Percentiles rank a stretch among this genome's conserved stretches.
phyloP scores from a whole-genome alignment of 2,888 invertebrate species.

The Chironomus riparius region DNA sequence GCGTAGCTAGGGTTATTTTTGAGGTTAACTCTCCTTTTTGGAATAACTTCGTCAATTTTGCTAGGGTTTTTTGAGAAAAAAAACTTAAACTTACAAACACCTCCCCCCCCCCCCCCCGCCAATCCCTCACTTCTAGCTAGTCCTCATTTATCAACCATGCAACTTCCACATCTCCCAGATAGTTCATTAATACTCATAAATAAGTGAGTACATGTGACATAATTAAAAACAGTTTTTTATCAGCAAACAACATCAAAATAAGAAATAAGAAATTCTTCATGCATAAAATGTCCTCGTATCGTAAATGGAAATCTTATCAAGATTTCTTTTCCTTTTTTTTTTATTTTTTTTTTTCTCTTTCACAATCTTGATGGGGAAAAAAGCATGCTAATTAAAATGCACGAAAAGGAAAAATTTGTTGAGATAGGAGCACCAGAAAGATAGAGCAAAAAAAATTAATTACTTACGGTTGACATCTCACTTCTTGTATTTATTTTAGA shows the following conservation, averaged over 20 bases:
- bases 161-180: too few species aligned
- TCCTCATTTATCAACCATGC: too few species aligned
- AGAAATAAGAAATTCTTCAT: too few species aligned
- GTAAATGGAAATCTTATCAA: neutral
- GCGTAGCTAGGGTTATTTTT: too few species aligned
- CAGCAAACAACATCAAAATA: neutral
- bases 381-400: slow-evolving; percentile 1
- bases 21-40: too few species aligned
- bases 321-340: neutral
- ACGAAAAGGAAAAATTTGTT: neutral
- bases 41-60: too few species aligned
- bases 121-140: too few species aligned
- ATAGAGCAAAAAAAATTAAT: slow-evolving; percentile 6
- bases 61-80: too few species aligned
- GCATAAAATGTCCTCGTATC: neutral
- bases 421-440: neutral
- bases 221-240: neutral
- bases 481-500: neutral
- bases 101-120: too few species aligned
- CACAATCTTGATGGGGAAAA: neutral
- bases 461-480: slow-evolving; percentile 16
- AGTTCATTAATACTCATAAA: too few species aligned
- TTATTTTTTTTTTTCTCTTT: neutral
- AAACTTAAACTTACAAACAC: too few species aligned
- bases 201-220: too few species aligned